Evolutionary conservation across 1,140 invertebrate species (phyloP).

Genomic region (Eubasilissa regina): DNA sequence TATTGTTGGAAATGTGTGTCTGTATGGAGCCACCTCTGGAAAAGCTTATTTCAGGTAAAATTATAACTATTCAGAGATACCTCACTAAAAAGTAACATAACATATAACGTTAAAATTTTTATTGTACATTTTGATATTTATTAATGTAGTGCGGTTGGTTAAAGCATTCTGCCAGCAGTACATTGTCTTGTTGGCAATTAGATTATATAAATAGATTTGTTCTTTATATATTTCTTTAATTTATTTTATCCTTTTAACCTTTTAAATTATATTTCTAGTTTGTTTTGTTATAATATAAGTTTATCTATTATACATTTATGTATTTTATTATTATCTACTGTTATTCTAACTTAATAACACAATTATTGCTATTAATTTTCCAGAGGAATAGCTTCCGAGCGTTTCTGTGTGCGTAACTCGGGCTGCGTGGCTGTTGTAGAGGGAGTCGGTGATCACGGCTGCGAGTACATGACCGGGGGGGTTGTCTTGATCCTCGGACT

Average conservation of each 20-base stretch:
- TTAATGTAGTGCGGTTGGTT: too few species aligned
- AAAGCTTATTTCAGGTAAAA: conserved; percentile 94
- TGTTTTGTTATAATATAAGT: too few species aligned
- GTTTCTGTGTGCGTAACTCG: conserved; percentile 98
- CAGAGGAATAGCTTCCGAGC: conserved; percentile 95
- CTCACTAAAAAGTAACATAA: too few species aligned
- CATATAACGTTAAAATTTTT: too few species aligned
- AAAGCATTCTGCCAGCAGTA: too few species aligned
- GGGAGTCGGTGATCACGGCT: conserved; percentile 98
- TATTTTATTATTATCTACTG: background rate
- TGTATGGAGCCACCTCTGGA: conserved; percentile 97
- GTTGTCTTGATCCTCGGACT: conserved; percentile 91
- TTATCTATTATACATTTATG: background rate
- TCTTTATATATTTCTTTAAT: too few species aligned
- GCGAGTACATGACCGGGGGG: conserved; percentile 99
- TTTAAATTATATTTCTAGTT: too few species aligned
- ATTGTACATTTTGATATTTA: too few species aligned
- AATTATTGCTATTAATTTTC: background rate
- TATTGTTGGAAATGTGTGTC: conserved; percentile 97
- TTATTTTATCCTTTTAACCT: too few species aligned
- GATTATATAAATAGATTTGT: too few species aligned
- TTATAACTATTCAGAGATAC: background rate
- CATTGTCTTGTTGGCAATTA: too few species aligned
- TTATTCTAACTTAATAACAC: background rate
- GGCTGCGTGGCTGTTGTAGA: conserved; percentile 86